phyloP scores from a whole-genome alignment of 1,140 invertebrate genomes.

The Aphis craccivora region DNA sequence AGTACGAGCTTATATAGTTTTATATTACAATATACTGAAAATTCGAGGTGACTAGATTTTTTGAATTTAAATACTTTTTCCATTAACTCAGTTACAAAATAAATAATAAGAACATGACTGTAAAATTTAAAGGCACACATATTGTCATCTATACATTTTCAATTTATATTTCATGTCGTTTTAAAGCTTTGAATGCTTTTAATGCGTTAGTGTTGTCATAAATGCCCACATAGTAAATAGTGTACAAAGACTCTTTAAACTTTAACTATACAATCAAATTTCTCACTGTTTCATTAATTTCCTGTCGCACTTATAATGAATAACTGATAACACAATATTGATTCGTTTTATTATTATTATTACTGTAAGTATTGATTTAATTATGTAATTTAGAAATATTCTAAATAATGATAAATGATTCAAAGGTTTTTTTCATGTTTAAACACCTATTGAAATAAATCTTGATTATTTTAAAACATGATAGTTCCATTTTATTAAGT shows the following conservation, averaged over 20 bases:
- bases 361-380: background rate
- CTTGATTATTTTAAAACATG: background rate
- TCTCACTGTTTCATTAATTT: background rate
- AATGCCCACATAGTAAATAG: background rate
- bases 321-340: background rate
- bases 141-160: background rate
- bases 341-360: background rate
- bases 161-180: background rate
- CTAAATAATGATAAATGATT: background rate
- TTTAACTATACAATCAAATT: background rate
- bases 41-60: background rate
- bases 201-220: background rate
- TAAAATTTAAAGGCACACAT: background rate
- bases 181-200: background rate
- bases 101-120: background rate
- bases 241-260: background rate
- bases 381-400: background rate
- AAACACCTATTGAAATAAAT: background rate
- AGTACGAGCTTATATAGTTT: background rate
- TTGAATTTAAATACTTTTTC: background rate
- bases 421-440: background rate
- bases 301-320: background rate
- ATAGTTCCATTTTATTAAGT: background rate
- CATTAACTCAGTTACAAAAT: background rate
- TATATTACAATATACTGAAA: background rate